phyloP scores from a whole-genome alignment of 2,888 invertebrate species.

The Therioaphis trifolii region DNA sequence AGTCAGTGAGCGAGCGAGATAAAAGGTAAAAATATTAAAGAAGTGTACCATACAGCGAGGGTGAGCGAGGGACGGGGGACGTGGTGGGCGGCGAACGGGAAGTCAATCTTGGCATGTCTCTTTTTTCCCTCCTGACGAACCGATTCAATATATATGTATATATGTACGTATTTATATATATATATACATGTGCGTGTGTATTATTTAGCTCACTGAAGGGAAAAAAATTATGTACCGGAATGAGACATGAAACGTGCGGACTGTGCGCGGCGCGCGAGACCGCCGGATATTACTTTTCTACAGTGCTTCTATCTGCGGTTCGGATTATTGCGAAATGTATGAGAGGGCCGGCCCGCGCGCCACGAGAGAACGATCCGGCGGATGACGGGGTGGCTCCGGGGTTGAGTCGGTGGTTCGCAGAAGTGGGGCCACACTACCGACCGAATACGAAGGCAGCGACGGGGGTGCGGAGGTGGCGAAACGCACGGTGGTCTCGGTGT shows the following conservation, averaged over 20 bases:
- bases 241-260: constrained; percentile 36
- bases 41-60: not conserved
- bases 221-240: constrained; percentile 58
- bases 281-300: constrained; percentile 61
- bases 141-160: constrained; percentile 26
- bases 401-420: not conserved
- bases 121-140: constrained; percentile 2
- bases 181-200: not conserved
- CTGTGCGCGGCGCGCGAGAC: not conserved
- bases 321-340: constrained; percentile 46
- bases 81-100: not conserved
- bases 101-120: constrained; percentile 44
- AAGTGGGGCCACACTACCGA: constrained; percentile 6
- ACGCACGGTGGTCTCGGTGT: not conserved
- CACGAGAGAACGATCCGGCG: too few species aligned
- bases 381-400: too few species aligned
- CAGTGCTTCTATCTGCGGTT: constrained; percentile 34
- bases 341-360: not conserved
- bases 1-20: not conserved
- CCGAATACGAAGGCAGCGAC: not conserved
- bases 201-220: constrained; percentile 47
- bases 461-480: not conserved
- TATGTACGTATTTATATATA: not conserved
- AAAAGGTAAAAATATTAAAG: constrained; percentile 49
- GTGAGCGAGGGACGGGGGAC: not conserved